Evolutionary conservation across 2,113 vertebrate species (phyloP), one percentile per base, ranked within the genome.

Genomic region (Alethe diademata): DNA sequence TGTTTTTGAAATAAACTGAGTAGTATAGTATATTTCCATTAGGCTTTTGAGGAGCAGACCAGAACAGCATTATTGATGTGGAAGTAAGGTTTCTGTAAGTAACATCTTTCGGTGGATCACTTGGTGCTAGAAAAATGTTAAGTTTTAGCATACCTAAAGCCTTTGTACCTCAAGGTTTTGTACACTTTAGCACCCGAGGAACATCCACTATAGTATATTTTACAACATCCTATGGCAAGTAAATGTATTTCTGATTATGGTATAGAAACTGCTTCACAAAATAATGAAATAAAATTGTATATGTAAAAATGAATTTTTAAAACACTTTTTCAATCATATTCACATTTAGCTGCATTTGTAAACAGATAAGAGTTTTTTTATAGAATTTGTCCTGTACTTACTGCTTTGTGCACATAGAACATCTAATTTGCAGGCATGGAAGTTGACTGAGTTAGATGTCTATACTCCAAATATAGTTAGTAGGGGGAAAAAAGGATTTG

Each of bases 1-100:
- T 96, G 70, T 98, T 96, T 91, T 96, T 97, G 90, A 98, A 99
- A 97, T 98, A 98, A 97, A 99, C 96, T 33, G 98, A 98, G 96
- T 99, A 99, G 93, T 98, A 97, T 35, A 97, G 95, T 96, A 99
- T 98, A 88, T 98, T 97, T 67, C 99, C 99, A 93, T 99, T 99
- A 70, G 99, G 99, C 61, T 99, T 98, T 80, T 96, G 97, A 56
- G 99, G 98, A 86, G 99, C 98, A 19, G 70, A 96, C 99, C 99
- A 99, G 84, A 96, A 98, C 17, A 99, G 70, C 86, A 96, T 97
- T 94, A 99, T 91, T 66, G 98, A 98, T 51, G 98, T 98, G 71
- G 98, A 97, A 28, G 98, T 98, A 84, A 98, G 96, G 84, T 99
- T 99, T 94, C 91, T 96, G 94, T 98, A 97, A 33, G 96, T 96